These are phyloP conservation scores for Colossoma macropomum DNA, from an alignment of 2,113 vertebrate species.

Conservation along the genomic window DNA sequence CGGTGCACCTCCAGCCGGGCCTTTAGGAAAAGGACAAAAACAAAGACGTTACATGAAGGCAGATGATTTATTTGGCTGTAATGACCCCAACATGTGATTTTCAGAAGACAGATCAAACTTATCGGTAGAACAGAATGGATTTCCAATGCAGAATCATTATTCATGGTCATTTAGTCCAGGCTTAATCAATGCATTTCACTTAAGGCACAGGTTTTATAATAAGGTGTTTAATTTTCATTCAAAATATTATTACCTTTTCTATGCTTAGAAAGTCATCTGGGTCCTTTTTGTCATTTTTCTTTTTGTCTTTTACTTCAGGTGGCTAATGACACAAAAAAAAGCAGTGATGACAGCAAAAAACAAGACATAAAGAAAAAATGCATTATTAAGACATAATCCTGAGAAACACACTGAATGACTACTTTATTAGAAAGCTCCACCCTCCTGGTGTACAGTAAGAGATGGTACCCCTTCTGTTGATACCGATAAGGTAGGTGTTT, in stretches of 20 bases:
- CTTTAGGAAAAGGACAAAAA: conserved; percentile 64
- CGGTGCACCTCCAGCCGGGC: conserved; percentile 94
- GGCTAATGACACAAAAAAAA: conserved; percentile 35
- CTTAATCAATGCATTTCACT: not conserved
- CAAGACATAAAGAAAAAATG: no score
- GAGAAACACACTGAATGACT: not conserved
- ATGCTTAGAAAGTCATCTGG: conserved; percentile 80
- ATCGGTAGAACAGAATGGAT: not conserved
- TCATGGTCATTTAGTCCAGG: not conserved
- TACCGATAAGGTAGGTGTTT: no score
- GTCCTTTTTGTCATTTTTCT: conserved; percentile 67
- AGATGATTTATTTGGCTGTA: not conserved
- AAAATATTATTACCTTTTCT: conserved; percentile 82
- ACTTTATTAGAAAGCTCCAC: no score
- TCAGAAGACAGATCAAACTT: no score
- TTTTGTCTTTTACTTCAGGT: conserved; percentile 65
- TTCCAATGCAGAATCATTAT: not conserved
- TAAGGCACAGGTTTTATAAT: not conserved
- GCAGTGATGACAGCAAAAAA: not conserved
- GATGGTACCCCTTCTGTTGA: no score
- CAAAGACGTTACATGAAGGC: not conserved
- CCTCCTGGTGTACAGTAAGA: no score
- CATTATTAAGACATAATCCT: no score
- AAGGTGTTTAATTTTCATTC: not conserved
- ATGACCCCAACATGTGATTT: not conserved